phyloP scores from a whole-genome alignment of 2,888 invertebrate genomes.

The Agonopterix alstromeriana region DNA sequence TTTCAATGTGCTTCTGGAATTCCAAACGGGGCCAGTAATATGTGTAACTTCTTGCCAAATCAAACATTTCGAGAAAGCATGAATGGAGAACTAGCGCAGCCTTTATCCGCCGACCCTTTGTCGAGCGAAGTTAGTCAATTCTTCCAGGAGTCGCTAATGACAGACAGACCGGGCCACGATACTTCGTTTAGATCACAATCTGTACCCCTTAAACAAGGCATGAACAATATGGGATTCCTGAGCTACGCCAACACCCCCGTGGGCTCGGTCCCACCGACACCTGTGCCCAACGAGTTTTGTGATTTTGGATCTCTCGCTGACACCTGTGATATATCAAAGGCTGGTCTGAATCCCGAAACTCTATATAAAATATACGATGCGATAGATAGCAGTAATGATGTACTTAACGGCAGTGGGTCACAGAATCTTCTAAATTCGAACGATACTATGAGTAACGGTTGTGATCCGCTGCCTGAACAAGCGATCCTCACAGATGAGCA shows the following conservation, averaged over 20 bases:
- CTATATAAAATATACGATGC: conserved; percentile 81
- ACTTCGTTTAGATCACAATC: conserved; percentile 83
- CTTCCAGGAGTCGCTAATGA: conserved; percentile 67
- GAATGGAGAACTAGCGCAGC: conserved; percentile 52
- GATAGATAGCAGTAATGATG: conserved; percentile 71
- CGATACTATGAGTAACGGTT: conserved; percentile 52
- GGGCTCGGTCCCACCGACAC: conserved; percentile 81
- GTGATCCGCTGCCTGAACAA: conserved; percentile 53
- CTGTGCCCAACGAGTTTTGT: conserved; percentile 83
- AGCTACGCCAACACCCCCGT: conserved; percentile 75
- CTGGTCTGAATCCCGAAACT: conserved; percentile 76
- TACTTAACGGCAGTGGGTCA: conserved; percentile 45
- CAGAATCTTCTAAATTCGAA: conserved; percentile 45
- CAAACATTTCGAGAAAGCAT: conserved; percentile 59
- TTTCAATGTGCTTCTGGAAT: conserved; percentile 55
- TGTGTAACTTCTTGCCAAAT: conserved; percentile 62
- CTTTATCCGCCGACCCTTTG: conserved; percentile 65
- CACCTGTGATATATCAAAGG: conserved; percentile 70
- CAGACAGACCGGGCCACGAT: conserved; percentile 58
- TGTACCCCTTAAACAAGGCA: conserved; percentile 82
- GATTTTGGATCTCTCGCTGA: conserved; percentile 81
- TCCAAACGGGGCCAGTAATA: conserved; percentile 59
- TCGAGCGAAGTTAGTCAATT: conserved; percentile 80
- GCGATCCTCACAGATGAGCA: conserved; percentile 56
- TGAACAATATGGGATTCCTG: conserved; percentile 51